Evolutionary conservation across 2,113 vertebrate species (phyloP).

Genomic region (Oreochromis niloticus): DNA sequence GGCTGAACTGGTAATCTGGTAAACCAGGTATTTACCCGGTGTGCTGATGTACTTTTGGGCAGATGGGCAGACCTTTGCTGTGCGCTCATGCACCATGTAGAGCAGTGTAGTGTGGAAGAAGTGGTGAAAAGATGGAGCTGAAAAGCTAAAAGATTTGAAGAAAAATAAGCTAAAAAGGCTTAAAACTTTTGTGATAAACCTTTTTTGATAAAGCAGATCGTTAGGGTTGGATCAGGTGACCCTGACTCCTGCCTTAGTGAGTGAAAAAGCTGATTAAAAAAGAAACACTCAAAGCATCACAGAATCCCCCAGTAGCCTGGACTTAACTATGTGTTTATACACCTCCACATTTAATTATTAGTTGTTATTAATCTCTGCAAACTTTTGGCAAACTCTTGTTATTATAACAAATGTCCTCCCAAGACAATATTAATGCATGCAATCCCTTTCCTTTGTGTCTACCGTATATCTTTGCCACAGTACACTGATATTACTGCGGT

Average conservation of each 20-base stretch:
- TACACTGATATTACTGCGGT: not conserved
- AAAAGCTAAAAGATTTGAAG: not conserved
- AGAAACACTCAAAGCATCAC: not conserved
- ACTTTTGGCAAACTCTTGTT: not conserved
- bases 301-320: not conserved
- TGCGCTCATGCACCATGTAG: not conserved
- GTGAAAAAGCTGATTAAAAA: not conserved
- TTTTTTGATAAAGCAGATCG: not conserved
- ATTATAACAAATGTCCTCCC: rapidly evolving
- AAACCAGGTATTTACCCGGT: not conserved
- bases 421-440: not conserved
- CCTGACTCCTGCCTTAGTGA: not conserved
- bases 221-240: not conserved
- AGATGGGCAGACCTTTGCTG: not conserved
- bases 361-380: not conserved
- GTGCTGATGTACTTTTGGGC: not conserved
- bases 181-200: not conserved
- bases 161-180: not conserved
- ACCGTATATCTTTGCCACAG: not conserved
- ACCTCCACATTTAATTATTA: not conserved
- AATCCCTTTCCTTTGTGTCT: not conserved
- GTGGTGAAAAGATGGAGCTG: not conserved
- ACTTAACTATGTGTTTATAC: not conserved
- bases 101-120: not conserved
- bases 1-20: not conserved